Evolutionary conservation across 2,888 invertebrate genomes (phyloP), one percentile per base, ranked within the genome.

Genomic region (Portevinia maculata): DNA sequence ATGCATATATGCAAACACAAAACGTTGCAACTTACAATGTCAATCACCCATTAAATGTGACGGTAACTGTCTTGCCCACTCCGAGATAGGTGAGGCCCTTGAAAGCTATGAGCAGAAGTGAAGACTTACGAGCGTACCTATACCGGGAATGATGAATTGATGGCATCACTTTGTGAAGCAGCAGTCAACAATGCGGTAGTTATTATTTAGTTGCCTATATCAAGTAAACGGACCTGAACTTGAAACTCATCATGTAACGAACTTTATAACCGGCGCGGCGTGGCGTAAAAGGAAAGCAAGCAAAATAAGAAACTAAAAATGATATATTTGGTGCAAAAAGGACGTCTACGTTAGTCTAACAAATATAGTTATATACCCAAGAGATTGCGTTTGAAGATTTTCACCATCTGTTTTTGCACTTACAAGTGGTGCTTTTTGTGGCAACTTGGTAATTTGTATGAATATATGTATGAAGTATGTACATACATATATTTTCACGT

Each of bases 141-240:
- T 41, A 9, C 44, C 37, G 44, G 32, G 67, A 67, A 74, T 67
- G 32, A 34, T 74, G 60, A 79, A 60, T 74, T 69, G 53, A 73
- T 73, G 53, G 55, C 62, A 79, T 69, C 73, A 67, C 28, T 53
- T 67, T 24, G 73, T 59, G 64, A 30, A 60, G 65, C 44, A 32
- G 52, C 65, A 52, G 9, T 71, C 48, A 53, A 30, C 39, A 39
- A 79, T 67, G 73, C 39, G 65, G 53, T 65, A 59, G 73, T 46
- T 59, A 52, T 59, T 52, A 46, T 79, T 65, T 65, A 70, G 46
- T 48, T 57, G 59, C 46, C 39, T 59, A 19, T 41, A 67, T 60
- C 9, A 46, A 65, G 59, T 39, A 79, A 79, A 67, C 73, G 73
- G 79, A 79, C 73, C 79, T 79, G 79, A 79, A 79, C 79, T 79